Conservation (phyloP, 2,888 invertebrate species). For the Eristalis pertinax region DNA sequence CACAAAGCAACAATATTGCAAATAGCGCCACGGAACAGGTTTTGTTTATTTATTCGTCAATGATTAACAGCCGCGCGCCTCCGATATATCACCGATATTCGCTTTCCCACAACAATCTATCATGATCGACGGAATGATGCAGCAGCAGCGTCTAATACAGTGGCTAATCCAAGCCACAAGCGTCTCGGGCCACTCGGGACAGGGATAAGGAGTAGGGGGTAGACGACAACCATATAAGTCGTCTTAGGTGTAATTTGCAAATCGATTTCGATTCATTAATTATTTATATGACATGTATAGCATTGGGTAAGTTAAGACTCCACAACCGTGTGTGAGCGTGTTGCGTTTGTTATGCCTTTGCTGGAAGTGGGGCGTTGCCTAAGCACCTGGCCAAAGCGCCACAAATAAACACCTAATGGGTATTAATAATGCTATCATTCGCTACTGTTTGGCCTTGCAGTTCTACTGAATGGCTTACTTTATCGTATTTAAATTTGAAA, state of each 20-base stretch:
- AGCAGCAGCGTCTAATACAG: constrained; percentile 5
- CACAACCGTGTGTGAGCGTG: neutral
- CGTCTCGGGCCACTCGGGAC: too few species aligned
- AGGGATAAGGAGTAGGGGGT: neutral
- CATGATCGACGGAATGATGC: constrained; percentile 24
- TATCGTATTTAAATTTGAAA: too few species aligned
- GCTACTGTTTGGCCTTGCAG: too few species aligned
- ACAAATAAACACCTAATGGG: too few species aligned
- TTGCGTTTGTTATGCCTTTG: neutral
- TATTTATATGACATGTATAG: constrained; percentile 28
- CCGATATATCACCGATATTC: constrained; percentile 23
- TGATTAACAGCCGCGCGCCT: constrained; percentile 21
- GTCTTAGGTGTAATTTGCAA: constrained; percentile 34
- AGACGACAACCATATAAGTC: constrained; percentile 2
- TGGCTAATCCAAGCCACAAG: neutral
- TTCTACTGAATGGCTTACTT: too few species aligned
- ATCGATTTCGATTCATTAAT: constrained; percentile 38
- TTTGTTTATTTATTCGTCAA: constrained; percentile 18
- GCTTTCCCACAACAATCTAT: neutral
- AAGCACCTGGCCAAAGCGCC: neutral
- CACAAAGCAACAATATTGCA: constrained; percentile 10
- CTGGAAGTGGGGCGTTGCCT: neutral
- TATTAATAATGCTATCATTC: too few species aligned
- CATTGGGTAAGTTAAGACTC: neutral
- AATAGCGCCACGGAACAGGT: constrained; percentile 33